Evolutionary conservation across 2,888 invertebrate species (phyloP).

Genomic region (Aleiodes leptofemur): DNA sequence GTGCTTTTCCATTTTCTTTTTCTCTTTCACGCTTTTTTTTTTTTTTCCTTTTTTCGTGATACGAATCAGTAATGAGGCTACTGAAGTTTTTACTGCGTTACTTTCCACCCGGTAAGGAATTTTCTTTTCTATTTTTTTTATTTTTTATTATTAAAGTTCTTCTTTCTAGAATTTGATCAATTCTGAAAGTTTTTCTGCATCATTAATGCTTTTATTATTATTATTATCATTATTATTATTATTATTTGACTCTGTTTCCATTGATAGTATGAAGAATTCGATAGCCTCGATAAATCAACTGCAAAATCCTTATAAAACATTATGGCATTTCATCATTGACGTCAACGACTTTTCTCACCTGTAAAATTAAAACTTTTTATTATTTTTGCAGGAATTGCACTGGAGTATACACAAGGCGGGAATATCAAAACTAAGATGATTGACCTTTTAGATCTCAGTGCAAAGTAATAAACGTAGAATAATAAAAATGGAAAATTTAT

Average conservation of each 20-base stretch:
- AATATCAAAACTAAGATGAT: constrained; percentile 80
- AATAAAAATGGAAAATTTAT: constrained; percentile 25
- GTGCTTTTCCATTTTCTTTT: constrained; percentile 39
- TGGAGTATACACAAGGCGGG: constrained; percentile 80
- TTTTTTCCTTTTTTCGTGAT: constrained; percentile 37
- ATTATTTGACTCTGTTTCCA: constrained; percentile 7
- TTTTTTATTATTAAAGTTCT: constrained; percentile 19
- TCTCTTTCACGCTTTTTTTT: constrained; percentile 29
- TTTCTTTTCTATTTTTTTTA: neutral
- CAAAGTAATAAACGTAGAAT: constrained; percentile 75
- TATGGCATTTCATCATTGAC: constrained; percentile 36
- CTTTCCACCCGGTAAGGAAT: constrained; percentile 81
- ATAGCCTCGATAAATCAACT: constrained; percentile 3
- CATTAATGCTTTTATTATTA: constrained; percentile 19
- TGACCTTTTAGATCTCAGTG: constrained; percentile 80
- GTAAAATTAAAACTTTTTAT: constrained; percentile 22
- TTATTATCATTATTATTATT: neutral
- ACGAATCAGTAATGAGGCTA: constrained; percentile 78
- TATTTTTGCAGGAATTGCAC: constrained; percentile 76
- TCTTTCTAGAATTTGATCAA: constrained; percentile 31
- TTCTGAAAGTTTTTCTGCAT: constrained; percentile 26
- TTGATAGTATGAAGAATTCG: neutral
- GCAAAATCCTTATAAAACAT: neutral
- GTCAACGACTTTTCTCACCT: constrained; percentile 13
- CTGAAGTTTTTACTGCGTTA: constrained; percentile 83